Evolutionary conservation across 2,797 vertebrate species (phyloP), one percentile per base, ranked within the genome.

Genomic region (Avahi laniger): DNA sequence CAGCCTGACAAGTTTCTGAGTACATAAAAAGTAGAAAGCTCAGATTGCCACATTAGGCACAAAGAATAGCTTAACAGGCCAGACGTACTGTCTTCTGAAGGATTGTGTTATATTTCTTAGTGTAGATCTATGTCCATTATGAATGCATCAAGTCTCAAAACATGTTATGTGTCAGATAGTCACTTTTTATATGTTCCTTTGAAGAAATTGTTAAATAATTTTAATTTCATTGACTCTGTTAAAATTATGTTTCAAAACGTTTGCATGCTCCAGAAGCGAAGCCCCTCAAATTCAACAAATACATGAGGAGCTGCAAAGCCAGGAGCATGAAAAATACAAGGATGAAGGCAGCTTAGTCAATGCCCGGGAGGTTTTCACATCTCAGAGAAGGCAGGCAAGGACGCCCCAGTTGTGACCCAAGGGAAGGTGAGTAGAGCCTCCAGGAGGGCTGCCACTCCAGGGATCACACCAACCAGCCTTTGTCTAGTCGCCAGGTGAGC

Each of bases 121-220:
- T 8, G 70, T 35, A 15, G 35, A 15, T 52, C 24, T 41, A 0
- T 30, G 43, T 15, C 11, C 7, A 5, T 41, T 30, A 3, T 11
- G 30, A n/a, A 30, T 4, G 8, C 17, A n/a, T 3, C 7, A 3
- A 65, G 26, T 52, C 73, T 59, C 54, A 57, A 73, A 70, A 33
- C 38, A 63, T 2, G 6, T 35, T 52, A 20, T 17, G 3, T n/a
- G 10, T 30, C 18, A 5, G 14, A 38, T 18, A 18, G 15, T 35
- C 35, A 52, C 24, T 12, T 67, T 26, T 75, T 50, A 13, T 12
- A 63, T 3, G 18, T 80, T 63, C 80, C 50, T 92, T 43, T 76
- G 80, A 87, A 91, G 81, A 70, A 63, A 76, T 73, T 35, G 14
- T 67, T 78, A 33, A 38, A 43, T 73, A 61, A 38, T 35, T 89